Conservation (phyloP, 2,888 invertebrate species). For the Calliopum simillimum region DNA sequence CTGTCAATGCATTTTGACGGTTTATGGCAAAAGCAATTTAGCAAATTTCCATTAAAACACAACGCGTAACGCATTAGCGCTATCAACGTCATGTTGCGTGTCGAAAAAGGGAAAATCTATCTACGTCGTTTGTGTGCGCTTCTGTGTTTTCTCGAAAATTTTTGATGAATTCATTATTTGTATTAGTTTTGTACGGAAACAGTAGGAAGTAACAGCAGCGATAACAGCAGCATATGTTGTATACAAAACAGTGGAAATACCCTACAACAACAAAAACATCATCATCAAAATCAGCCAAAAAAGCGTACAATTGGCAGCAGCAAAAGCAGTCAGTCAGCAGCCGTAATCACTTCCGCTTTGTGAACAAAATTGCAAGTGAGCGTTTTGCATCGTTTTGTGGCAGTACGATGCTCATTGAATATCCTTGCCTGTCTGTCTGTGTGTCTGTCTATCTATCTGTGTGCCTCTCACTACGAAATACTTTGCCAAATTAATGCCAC, state of each 20-base stretch:
- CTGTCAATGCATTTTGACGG: background rate
- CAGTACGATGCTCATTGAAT: background rate
- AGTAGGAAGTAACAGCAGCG: background rate
- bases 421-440: background rate
- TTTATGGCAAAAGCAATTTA: constrained; percentile 15
- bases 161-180: constrained; percentile 15
- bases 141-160: background rate
- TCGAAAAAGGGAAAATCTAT: background rate
- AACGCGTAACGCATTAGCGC: background rate
- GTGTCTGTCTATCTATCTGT: background rate
- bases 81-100: background rate
- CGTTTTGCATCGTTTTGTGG: too few species aligned
- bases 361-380: background rate
- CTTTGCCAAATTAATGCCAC: constrained; percentile 20
- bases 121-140: too few species aligned
- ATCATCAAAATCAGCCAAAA: background rate
- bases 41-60: background rate
- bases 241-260: too few species aligned
- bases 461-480: background rate
- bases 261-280: background rate
- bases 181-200: background rate
- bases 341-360: constrained; percentile 5
- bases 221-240: background rate
- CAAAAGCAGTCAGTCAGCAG: background rate
- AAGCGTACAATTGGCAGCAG: background rate